These are phyloP conservation scores for Isichthys henryi DNA, from an alignment of 2,113 vertebrate species.

Conservation along the genomic window DNA sequence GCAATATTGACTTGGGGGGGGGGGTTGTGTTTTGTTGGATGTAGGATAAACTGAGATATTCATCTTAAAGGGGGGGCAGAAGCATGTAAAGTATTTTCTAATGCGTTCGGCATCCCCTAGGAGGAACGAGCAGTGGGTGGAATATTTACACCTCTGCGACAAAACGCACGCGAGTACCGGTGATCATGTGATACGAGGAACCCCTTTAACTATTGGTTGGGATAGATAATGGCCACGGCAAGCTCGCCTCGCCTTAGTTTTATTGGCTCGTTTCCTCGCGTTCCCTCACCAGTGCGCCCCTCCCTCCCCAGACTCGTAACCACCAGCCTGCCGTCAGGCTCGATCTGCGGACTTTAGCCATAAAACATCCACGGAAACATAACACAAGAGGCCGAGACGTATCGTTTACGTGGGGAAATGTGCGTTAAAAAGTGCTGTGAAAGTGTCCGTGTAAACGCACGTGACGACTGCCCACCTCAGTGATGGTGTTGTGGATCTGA, in stretches of 20 bases:
- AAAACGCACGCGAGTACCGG: slow-evolving; percentile 10
- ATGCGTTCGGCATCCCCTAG: background rate
- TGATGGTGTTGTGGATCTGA: background rate
- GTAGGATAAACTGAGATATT: slow-evolving; percentile 1
- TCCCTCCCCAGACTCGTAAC: background rate
- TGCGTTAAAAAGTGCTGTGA: background rate
- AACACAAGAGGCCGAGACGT: background rate
- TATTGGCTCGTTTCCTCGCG: background rate
- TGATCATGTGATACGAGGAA: background rate
- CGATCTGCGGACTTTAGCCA: background rate
- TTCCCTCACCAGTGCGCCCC: background rate
- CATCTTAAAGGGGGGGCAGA: background rate
- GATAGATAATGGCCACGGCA: background rate
- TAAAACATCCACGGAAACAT: background rate
- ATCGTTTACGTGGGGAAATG: background rate
- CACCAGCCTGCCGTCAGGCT: background rate
- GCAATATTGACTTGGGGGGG: background rate
- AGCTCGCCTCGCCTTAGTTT: background rate
- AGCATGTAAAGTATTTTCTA: background rate
- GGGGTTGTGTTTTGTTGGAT: background rate
- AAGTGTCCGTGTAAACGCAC: background rate
- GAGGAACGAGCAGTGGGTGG: background rate
- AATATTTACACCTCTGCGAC: slow-evolving; percentile 3
- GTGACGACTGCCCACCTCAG: background rate
- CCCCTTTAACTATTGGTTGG: slow-evolving; percentile 7